Evolutionary conservation across 2,113 vertebrate species (phyloP).

Genomic region (Dermatemys mawii): DNA sequence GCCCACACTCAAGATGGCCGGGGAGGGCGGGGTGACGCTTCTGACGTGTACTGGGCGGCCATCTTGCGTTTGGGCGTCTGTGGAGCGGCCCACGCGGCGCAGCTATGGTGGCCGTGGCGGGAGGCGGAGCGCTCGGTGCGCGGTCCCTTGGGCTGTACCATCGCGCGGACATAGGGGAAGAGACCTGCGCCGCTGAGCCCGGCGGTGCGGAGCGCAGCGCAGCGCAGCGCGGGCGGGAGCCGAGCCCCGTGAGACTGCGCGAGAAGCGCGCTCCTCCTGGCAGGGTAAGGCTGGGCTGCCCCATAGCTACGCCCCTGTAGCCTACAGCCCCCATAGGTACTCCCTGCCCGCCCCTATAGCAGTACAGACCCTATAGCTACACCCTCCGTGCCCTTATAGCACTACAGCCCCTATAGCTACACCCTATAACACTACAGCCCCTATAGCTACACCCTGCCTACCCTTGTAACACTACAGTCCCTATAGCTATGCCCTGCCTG

Average conservation of each 20-base stretch:
- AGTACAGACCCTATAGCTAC: neutral
- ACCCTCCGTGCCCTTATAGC: too few species aligned
- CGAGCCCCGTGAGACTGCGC: neutral
- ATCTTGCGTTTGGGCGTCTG: neutral
- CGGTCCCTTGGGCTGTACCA: neutral
- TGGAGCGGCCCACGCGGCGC: neutral
- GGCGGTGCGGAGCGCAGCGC: neutral
- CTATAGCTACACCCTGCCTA: neutral
- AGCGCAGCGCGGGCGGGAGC: neutral
- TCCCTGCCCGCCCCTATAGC: neutral
- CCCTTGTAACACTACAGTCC: neutral
- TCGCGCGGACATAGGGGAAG: neutral
- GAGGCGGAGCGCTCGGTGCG: neutral
- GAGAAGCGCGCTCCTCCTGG: neutral
- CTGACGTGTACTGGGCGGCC: rapidly evolving
- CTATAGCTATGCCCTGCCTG: neutral
- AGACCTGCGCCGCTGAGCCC: neutral
- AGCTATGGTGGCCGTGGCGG: rapidly evolving
- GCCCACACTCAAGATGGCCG: slow-evolving; percentile 34
- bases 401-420: too few species aligned
- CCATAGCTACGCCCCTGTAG: neutral
- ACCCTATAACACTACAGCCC: too few species aligned
- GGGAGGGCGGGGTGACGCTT: neutral
- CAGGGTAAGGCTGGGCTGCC: neutral
- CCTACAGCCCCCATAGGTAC: too few species aligned